Conservation (phyloP, 2,888 invertebrate species). For the Opisthograptis luteolata region DNA sequence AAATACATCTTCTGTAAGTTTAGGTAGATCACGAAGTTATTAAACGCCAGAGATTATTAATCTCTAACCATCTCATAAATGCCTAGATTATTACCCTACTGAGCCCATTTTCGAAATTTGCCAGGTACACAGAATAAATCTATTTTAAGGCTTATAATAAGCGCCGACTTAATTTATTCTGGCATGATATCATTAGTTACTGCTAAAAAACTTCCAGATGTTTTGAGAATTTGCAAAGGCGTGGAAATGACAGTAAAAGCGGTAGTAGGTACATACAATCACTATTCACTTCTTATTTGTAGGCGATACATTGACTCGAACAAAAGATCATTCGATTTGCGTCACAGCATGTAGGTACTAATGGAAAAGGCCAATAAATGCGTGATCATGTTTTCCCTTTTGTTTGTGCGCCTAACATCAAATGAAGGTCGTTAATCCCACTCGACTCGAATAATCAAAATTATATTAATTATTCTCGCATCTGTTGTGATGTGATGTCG, state of each 20-base stretch:
- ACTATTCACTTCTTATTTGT: constrained; percentile 7
- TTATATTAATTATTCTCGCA: background rate
- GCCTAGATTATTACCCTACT: background rate
- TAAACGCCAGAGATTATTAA: background rate
- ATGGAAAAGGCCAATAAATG: constrained; percentile 37
- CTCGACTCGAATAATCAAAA: constrained; percentile 18
- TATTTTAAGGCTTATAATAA: too few relatives aligned
- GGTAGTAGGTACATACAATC: background rate
- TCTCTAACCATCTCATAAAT: background rate
- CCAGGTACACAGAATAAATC: too few relatives aligned
- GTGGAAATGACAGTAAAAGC: background rate
- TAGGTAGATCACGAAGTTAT: background rate
- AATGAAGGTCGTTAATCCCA: constrained; percentile 33
- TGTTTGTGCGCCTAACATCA: constrained; percentile 39
- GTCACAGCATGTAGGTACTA: constrained; percentile 6
- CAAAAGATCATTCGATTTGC: constrained; percentile 22
- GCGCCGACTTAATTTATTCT: too few relatives aligned
- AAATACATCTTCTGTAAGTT: too few relatives aligned
- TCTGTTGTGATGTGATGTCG: constrained; percentile 12
- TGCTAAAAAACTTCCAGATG: too few relatives aligned
- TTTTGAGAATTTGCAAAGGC: too few relatives aligned
- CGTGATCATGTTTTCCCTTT: constrained; percentile 46
- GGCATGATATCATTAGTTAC: too few relatives aligned
- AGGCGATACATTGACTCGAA: constrained; percentile 1
- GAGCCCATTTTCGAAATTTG: background rate